Base-by-base conservation (phyloP, 1,140 invertebrate genomes). In the Drosophila micromelanica region DNA sequence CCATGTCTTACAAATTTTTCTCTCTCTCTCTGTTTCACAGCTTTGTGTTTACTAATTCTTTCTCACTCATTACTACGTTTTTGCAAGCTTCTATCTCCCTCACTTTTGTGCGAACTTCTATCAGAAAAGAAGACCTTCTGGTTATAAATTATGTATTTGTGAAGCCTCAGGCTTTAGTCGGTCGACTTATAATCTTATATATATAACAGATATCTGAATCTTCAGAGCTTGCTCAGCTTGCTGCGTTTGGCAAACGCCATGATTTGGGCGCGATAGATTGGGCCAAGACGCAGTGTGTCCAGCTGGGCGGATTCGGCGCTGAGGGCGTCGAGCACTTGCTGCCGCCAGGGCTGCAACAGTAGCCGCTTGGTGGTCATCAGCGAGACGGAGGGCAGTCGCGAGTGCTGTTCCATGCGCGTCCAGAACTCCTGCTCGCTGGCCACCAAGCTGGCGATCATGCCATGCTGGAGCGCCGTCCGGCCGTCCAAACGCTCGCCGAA, bases 401-500 rank as follows among this genome's bases (percentile, higher is more conserved):
- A 85, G 54, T 93, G 87, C 70, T 93, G 92, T n/a, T 91, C 86
- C 23, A 95, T 92, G 61, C 92, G 92, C 17, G 93, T 80, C 93
- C 93, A 95, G 42, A 95, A 93, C 84, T 96, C 94, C 46, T 82
- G 55, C 17, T 93, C 92, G 38, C 94, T 91, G 56, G 93, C 90
- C 38, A 95, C 91, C 48, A 93, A 95, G 8, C 98, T 91, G 87
- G 95, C 93, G 38, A 95, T 95, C 0, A 98, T 94, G 42, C 96
- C 95, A 79, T 93, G 93, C 30, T 95, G 91, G 13, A 94, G 91
- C 2, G 97, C 98, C 93, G 97, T 95, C 56, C 93, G 63, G 5
- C 97, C 97, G 69, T 93, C 94, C 63, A 99, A 93, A 92, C 96
- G 97, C 62, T 96, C 93, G 73, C 96, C 96, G 64, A 98, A 96